These are phyloP conservation scores for Athene cunicularia DNA, from an alignment of 2,113 vertebrate genomes.

Conservation along the genomic window DNA sequence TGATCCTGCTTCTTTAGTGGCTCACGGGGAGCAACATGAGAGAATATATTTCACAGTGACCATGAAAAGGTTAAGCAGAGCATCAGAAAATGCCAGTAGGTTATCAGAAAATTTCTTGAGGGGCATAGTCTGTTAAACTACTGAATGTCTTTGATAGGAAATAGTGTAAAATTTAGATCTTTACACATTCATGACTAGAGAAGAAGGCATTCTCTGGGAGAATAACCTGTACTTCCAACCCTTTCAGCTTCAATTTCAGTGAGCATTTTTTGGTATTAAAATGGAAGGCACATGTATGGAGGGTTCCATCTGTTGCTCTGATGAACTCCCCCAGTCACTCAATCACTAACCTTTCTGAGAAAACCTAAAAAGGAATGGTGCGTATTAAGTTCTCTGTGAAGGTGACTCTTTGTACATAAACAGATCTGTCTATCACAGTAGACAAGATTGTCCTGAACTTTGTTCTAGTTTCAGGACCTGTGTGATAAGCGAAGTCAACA, in stretches of 20 bases:
- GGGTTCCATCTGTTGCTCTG: background rate
- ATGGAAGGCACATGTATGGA: background rate
- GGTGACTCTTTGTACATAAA: background rate
- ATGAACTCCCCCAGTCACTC: background rate
- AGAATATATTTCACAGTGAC: background rate
- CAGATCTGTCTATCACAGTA: background rate
- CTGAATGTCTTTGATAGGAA: background rate
- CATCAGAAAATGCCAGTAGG: background rate
- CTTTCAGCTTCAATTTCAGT: background rate
- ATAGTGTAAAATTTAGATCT: background rate
- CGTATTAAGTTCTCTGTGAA: background rate
- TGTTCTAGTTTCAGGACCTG: background rate
- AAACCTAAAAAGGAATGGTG: background rate
- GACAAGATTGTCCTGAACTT: background rate
- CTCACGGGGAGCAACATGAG: background rate
- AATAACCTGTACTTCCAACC: background rate
- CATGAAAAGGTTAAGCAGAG: background rate
- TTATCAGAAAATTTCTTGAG: background rate
- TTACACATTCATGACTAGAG: background rate
- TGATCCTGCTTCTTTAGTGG: background rate
- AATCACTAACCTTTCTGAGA: background rate
- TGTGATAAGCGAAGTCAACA: background rate
- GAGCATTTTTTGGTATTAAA: background rate
- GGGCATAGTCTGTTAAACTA: background rate
- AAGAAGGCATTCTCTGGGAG: background rate